Evolutionary conservation across 1,140 invertebrate genomes (phyloP), one percentile per base, ranked within the genome.

Genomic region (Eriosoma lanigerum): DNA sequence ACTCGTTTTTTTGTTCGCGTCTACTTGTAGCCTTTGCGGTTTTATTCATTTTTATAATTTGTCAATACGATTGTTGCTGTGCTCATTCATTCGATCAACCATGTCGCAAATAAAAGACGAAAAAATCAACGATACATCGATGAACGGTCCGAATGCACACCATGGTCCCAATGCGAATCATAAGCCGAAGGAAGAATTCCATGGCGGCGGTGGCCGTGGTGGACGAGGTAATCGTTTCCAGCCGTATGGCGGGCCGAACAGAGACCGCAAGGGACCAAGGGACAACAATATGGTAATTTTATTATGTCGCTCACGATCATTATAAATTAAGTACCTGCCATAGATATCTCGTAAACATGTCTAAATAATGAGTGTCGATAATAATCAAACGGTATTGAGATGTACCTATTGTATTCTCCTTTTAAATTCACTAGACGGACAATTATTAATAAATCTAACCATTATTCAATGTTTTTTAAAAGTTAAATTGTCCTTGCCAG

Each of bases 51-150:
- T 38, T 38, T 3, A 38, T n/a, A n/a, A n/a, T n/a, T 38, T 38
- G 32, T 8, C 32, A 3, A 38, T 8, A 38, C 8, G 3, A 38
- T 38, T 38, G 32, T 38, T 8, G 32, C 8, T 38, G 32, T 38
- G 32, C 8, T 38, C 32, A 38, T 38, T 38, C 32, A 38, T 8
- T 38, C 8, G 32, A 38, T 38, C 8, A 38, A 19, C 17, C 1
- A 78, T 78, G 75, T n/a, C 75, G 4, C 75, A 78, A 62, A 8
- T 78, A 24, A 78, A 78, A 78, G 75, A 78, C 0, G 75, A 78
- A 21, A 78, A 78, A 12, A 46, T 54, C 26, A 56, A 1, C 3
- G 75, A 78, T n/a, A 78, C 75, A 15, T 78, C 75, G 6, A 12
- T 62, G 17, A 78, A 78, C 17, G 56, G 54, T 0, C 56, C 75